These are phyloP conservation scores for Hyppa rectilinea DNA, from an alignment of 2,888 invertebrate genomes.

Conservation along the genomic window DNA sequence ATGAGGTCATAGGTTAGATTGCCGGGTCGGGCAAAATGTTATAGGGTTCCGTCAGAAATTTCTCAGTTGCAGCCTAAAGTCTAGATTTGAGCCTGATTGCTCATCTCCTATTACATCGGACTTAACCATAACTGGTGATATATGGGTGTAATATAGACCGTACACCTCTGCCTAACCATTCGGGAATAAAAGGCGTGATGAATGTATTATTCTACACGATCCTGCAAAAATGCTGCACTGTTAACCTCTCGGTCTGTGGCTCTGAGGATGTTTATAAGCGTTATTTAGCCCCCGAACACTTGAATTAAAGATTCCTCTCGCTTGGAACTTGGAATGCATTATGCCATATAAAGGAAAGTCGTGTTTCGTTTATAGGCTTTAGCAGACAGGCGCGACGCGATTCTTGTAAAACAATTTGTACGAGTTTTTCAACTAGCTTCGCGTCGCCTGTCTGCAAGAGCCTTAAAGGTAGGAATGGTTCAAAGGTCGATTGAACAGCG, in stretches of 20 bases:
- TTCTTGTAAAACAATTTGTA: too few relatives aligned
- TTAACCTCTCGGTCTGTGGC: constrained; percentile 20
- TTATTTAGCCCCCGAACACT: constrained; percentile 40
- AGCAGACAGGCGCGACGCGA: background rate
- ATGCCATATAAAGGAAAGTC: constrained; percentile 48
- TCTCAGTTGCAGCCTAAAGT: too few relatives aligned
- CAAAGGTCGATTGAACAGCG: constrained; percentile 34
- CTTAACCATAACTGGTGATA: too few relatives aligned
- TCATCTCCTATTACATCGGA: too few relatives aligned
- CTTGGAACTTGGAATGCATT: constrained; percentile 43
- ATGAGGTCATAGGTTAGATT: too few relatives aligned
- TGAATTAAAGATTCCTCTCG: constrained; percentile 48
- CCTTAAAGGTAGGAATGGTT: constrained; percentile 29
- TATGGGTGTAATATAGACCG: too few relatives aligned
- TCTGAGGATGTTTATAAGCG: constrained; percentile 22
- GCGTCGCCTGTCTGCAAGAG: background rate
- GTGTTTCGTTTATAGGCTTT: constrained; percentile 26
- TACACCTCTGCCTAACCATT: too few relatives aligned
- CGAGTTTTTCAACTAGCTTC: too few relatives aligned
- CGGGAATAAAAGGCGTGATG: too few relatives aligned
- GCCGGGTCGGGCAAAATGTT: too few relatives aligned
- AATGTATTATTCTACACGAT: constrained; percentile 15
- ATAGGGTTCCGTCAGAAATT: too few relatives aligned
- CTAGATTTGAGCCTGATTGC: too few relatives aligned
- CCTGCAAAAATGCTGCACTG: constrained; percentile 23